Evolutionary conservation across 64 coral and sea anemone species (phyloP).

Genomic region (Catalaphyllia jardinei): DNA sequence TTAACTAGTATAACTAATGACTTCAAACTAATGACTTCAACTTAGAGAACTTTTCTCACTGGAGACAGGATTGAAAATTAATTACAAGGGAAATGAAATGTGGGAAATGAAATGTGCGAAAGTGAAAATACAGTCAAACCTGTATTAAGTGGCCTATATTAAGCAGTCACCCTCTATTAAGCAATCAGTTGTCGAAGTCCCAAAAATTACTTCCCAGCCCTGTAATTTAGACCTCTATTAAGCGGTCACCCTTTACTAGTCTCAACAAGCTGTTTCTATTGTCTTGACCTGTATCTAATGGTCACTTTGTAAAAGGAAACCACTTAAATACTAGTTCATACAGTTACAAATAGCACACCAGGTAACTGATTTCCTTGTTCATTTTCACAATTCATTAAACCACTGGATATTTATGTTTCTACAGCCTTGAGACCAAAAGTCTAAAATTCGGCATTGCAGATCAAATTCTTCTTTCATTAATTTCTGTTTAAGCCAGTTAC

Average conservation of each 20-base stretch:
- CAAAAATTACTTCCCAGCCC: not conserved
- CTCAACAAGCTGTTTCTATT: not conserved
- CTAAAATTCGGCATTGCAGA: not conserved
- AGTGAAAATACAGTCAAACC: too few relatives aligned
- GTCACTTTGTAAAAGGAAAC: not conserved
- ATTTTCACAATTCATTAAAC: not conserved
- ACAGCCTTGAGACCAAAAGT: not conserved
- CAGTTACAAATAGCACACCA: not conserved
- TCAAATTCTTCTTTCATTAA: constrained; percentile 15
- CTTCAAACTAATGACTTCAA: too few relatives aligned
- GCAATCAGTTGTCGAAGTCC: not conserved
- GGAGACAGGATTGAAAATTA: too few relatives aligned
- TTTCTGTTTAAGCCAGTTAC: constrained; percentile 17
- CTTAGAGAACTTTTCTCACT: too few relatives aligned
- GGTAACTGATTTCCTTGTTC: not conserved
- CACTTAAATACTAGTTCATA: not conserved
- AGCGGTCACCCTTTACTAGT: not conserved
- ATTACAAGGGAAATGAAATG: too few relatives aligned
- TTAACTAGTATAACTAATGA: too few relatives aligned
- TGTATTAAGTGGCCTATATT: not conserved
- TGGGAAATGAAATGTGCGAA: too few relatives aligned
- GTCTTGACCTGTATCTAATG: not conserved
- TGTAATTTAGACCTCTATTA: not conserved
- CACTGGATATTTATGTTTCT: not conserved
- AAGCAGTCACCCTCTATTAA: not conserved